Base-by-base conservation (phyloP, 1,140 invertebrate genomes). In the Holcopasites calliopsidis region DNA sequence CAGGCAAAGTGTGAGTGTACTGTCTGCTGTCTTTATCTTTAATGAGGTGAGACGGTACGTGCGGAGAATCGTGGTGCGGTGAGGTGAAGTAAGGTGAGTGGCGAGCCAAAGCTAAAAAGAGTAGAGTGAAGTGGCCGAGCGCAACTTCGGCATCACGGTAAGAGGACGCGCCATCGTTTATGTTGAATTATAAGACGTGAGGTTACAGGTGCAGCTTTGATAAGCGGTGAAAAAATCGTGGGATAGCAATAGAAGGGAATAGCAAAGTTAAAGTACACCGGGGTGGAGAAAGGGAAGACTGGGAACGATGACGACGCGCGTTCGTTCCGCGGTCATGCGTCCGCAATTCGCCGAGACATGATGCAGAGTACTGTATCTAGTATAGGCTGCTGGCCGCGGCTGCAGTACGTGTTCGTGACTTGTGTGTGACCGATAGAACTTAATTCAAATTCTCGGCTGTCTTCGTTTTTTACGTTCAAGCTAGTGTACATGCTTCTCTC, bases 41-140 rank as follows among this genome's bases (percentile, higher is more conserved):
- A 49, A 44, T 58, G 60, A 61, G 38, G 61, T 23, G 58, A 31
- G 76, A 31, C 3, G 72, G 54, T 40, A 44, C 54, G 50, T 58
- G 40, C n/a, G n/a, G 65, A 21, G 74, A 31, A 72, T 57, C 65
- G 49, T 47, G n/a, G 60, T 44, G 55, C 21, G 74, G 73, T 40
- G 50, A 44, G 38, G 58, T 50, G 40, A 77, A 60, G 58, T 31
- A 40, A 64, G 60, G 62, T 31, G 72, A 60, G 76, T 26, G 65
- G 64, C 60, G 42, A 79, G 42, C 28, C 42, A 47, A 66, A 49
- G 50, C 57, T 35, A 64, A 49, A 68, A 49, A 50, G 64, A 74
- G 58, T 54, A 68, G 78, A 84, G 85, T 81, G 68, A 86, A 85
- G 80, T 82, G 80, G 79, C 76, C 82, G 77, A 82, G 50, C 74